Base-by-base conservation (phyloP, 2,113 vertebrate species). In the Pelobates fuscus region DNA sequence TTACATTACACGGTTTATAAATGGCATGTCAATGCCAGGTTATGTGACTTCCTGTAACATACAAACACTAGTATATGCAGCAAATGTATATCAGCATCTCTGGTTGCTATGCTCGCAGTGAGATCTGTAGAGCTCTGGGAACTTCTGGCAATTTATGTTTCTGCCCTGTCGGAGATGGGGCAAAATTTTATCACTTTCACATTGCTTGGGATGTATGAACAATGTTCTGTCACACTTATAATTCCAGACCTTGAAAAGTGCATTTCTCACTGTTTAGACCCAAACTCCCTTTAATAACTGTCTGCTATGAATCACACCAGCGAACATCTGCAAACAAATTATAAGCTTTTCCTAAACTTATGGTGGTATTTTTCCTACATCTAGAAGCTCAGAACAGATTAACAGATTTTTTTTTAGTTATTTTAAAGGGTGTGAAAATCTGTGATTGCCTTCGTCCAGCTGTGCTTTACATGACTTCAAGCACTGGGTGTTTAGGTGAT, bases 371-470 rank as follows among this genome's bases (percentile, higher is more conserved):
- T 41, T 77, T 77, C 43, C 73, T 68, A 60, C 65, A 77, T 77
- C 55, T 77, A 77, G 73, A 77, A 77, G 73, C 73, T 68, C 73
- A 77, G 43, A 52, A 68, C 73, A 68, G 73, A 77, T 77, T 77
- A 77, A 68, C 65, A 77, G 64, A 58, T 68, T 74, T 68, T 65
- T 66, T 67, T 21, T 41, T 14, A 49, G 12, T 52, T 77, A 46
- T 77, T 77, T 77, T 77, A 77, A 77, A 77, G 65, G 43, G 73
- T 77, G 73, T 77, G 73, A 77, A 68, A 68, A 77, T 54, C 73
- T 77, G 68, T 68, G 73, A 77, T 77, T 77, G 52, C 64, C 73
- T 61, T 67, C 60, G 61, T 64, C 73, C 73, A 77, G 73, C 73
- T 77, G 73, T 60, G 68, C 73, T 68, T 77, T 77, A 77, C 73